These are phyloP conservation scores for Erannis defoliaria DNA, from an alignment of 2,888 invertebrate genomes.

Conservation along the genomic window DNA sequence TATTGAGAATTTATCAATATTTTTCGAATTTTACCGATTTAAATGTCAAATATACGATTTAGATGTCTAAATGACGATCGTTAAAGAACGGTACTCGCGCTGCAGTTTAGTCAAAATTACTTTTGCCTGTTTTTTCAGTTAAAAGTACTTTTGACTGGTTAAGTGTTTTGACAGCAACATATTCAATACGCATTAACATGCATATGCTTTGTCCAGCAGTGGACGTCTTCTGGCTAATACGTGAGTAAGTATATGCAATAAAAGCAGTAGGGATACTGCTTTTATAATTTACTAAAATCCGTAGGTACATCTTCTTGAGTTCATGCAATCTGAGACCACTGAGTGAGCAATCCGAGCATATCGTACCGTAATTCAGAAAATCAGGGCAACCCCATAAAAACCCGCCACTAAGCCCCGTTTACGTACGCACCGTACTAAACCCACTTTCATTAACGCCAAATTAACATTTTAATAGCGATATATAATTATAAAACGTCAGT, in stretches of 20 bases:
- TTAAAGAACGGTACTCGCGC: no score
- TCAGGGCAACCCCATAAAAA: conserved; percentile 79
- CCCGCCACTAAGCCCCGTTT: conserved; percentile 78
- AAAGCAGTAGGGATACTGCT: neutral
- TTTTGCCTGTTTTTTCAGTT: no score
- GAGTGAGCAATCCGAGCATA: conserved; percentile 15
- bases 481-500: conserved; percentile 76
- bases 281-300: neutral
- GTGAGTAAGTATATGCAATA: neutral
- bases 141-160: no score
- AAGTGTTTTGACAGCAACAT: no score
- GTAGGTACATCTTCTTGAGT: conserved; percentile 21
- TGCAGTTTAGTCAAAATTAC: no score
- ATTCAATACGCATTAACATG: no score
- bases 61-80: no score
- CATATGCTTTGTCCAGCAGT: no score
- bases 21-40: no score
- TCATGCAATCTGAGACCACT: conserved; percentile 5
- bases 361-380: conserved; percentile 59
- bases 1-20: no score
- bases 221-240: no score
- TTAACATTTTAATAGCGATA: conserved; percentile 84
- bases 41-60: no score
- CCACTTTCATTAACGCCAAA: conserved; percentile 81
- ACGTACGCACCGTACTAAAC: conserved; percentile 74